phyloP scores from a whole-genome alignment of 1,140 invertebrate genomes.

The Zaprionus ornatus region DNA sequence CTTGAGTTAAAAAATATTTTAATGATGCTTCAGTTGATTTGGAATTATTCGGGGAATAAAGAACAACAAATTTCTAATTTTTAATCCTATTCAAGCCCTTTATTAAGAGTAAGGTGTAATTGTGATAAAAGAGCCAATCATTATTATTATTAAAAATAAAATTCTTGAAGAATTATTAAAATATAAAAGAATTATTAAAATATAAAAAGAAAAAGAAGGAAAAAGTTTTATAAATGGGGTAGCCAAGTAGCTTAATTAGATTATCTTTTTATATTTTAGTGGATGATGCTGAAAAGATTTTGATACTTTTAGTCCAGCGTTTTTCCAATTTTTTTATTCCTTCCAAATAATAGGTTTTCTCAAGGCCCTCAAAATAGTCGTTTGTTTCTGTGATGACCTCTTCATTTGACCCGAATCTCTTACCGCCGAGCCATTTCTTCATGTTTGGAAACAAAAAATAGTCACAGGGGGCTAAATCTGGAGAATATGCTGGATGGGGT shows the following conservation, averaged over 20 bases:
- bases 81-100: slow-evolving; percentile 85
- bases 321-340: too few relatives aligned
- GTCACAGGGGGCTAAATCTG: too few relatives aligned
- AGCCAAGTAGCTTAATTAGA: slow-evolving; percentile 84
- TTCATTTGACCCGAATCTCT: too few relatives aligned
- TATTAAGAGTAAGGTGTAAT: slow-evolving; percentile 85
- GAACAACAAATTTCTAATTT: slow-evolving; percentile 85
- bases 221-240: slow-evolving; percentile 84
- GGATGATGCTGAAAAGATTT: slow-evolving; percentile 85
- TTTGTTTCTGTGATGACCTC: too few relatives aligned
- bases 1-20: slow-evolving; percentile 85
- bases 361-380: too few relatives aligned
- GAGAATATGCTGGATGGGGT: too few relatives aligned
- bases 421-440: too few relatives aligned
- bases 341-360: too few relatives aligned
- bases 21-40: slow-evolving; percentile 83
- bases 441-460: too few relatives aligned
- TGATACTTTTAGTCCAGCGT: slow-evolving; percentile 85
- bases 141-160: slow-evolving; percentile 84
- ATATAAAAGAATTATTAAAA: slow-evolving; percentile 83
- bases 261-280: slow-evolving; percentile 85
- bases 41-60: slow-evolving; percentile 85
- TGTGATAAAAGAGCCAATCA: slow-evolving; percentile 84
- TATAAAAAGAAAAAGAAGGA: slow-evolving; percentile 84
- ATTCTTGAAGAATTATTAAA: slow-evolving; percentile 83